A percentile compares a stretch with the other conserved stretches of the same genome.
Conservation (phyloP, 1,140 invertebrate genomes). For the Drosophila melanogaster region DNA sequence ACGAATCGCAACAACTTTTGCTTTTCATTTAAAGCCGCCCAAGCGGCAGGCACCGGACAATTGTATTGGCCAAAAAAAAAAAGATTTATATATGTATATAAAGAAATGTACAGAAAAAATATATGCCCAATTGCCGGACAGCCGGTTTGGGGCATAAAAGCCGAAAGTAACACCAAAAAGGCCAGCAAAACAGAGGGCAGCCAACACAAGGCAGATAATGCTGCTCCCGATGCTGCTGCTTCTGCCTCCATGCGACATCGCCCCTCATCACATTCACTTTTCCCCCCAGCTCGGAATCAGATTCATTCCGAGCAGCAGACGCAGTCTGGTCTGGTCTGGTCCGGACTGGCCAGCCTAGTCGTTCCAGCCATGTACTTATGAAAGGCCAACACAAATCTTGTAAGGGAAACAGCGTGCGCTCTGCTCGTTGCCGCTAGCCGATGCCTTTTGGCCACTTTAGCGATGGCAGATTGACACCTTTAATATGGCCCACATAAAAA, state of each 20-base stretch:
- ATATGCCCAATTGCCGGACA: conserved; percentile 52
- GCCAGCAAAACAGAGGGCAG: conserved; percentile 39
- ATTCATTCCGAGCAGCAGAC: conserved; percentile 6
- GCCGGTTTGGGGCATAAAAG: conserved; percentile 59
- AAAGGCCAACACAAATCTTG: conserved; percentile 77
- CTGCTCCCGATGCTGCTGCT: conserved; percentile 18
- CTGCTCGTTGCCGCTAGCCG: conserved; percentile 16
- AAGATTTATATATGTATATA: not conserved
- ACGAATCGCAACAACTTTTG: conserved; percentile 74
- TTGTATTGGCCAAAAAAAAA: conserved; percentile 33
- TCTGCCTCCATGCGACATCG: conserved; percentile 34
- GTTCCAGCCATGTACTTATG: conserved; percentile 54
- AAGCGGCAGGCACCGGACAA: conserved; percentile 62
- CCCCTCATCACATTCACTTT: conserved; percentile 22
- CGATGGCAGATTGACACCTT: conserved; percentile 32
- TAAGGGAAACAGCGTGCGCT: conserved; percentile 70
- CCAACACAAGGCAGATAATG: conserved; percentile 55
- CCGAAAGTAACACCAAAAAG: conserved; percentile 52
- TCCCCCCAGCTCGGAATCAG: not conserved
- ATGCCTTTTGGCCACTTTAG: conserved; percentile 43
- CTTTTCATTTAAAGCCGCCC: conserved; percentile 70
- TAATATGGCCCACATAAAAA: conserved; percentile 19
- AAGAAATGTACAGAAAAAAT: not conserved
- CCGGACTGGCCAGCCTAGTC: conserved; percentile 15
- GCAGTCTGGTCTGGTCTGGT: conserved; percentile 14